These are phyloP conservation scores for Forbesichthys agassizii DNA, from an alignment of 2,113 vertebrate species.

Conservation along the genomic window DNA sequence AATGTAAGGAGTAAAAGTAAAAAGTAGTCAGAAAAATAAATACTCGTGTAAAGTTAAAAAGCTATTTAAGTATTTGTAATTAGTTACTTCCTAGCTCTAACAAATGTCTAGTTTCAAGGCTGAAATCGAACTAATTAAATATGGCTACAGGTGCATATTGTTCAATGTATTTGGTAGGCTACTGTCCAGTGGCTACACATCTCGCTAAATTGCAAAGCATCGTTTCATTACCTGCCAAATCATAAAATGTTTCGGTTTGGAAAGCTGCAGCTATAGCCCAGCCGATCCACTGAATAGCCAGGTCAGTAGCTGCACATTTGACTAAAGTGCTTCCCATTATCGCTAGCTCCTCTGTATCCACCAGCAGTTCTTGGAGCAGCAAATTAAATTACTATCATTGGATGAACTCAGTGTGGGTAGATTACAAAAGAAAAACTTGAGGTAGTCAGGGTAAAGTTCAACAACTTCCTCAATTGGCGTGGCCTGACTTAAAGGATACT, in stretches of 20 bases:
- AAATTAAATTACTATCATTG: not conserved
- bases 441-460: constrained; percentile 54
- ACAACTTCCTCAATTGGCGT: constrained; percentile 10
- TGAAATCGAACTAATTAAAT: no score
- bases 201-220: no score
- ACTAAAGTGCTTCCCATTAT: constrained; percentile 63
- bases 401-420: no score
- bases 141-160: no score
- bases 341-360: constrained; percentile 4
- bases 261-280: constrained; percentile 73
- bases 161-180: no score
- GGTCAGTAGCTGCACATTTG: constrained; percentile 67
- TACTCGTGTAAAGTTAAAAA: no score
- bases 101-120: no score
- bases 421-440: not conserved
- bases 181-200: no score
- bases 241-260: constrained; percentile 80
- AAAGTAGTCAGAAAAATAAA: no score
- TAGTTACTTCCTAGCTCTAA: no score
- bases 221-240: constrained; percentile 76
- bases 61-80: no score
- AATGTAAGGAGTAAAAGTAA: no score
- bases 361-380: constrained; percentile 42
- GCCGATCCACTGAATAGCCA: constrained; percentile 75
- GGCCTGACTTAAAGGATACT: constrained; percentile 35